A percentile compares a stretch with the other conserved stretches of the same genome.
Evolutionary conservation across 2,888 invertebrate genomes (phyloP).

Genomic region (Diaphora mendica): DNA sequence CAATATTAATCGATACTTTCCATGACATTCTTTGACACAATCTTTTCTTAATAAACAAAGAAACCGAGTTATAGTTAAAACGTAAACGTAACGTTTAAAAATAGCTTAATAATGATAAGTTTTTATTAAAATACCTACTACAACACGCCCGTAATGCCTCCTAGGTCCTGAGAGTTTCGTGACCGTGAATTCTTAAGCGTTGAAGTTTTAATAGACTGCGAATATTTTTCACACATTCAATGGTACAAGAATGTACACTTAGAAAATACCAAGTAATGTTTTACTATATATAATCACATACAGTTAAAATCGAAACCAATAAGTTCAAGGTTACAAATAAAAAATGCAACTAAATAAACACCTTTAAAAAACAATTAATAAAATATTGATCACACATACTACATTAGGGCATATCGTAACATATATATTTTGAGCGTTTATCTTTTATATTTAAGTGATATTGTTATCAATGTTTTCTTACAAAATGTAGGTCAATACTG

Average conservation of each 20-base stretch:
- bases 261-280: neutral
- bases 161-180: neutral
- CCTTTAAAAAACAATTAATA: neutral
- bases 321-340: neutral
- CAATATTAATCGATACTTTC: slow-evolving; percentile 47
- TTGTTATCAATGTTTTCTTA: slow-evolving; percentile 13
- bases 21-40: slow-evolving; percentile 38
- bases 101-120: neutral
- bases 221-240: neutral
- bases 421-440: neutral
- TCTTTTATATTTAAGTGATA: neutral
- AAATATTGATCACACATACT: neutral
- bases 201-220: neutral
- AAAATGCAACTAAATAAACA: no score
- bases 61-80: slow-evolving; percentile 32
- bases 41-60: slow-evolving; percentile 46
- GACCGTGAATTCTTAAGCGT: neutral
- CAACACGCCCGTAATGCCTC: neutral
- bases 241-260: neutral
- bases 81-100: slow-evolving; percentile 7
- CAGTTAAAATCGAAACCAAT: neutral
- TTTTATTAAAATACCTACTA: neutral
- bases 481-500: slow-evolving; percentile 34
- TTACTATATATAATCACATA: neutral
- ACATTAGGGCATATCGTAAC: neutral